These are phyloP conservation scores for Pampus argenteus DNA, from an alignment of 2,797 vertebrate species.

Conservation along the genomic window DNA sequence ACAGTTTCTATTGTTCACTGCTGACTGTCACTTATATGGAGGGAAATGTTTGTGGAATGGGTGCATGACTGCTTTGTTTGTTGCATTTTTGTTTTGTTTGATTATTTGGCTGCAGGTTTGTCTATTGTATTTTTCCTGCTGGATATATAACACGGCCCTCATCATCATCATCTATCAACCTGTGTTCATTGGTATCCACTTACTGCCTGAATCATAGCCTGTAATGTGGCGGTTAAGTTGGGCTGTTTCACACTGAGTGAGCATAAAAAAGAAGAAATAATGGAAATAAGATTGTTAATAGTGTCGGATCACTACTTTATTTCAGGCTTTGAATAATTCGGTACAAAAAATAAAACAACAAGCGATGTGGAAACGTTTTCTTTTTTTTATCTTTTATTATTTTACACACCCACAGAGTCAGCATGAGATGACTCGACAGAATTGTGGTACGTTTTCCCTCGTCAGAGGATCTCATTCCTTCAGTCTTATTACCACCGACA, in stretches of 20 bases:
- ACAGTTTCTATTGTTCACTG: constrained; percentile 30
- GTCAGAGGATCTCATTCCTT: constrained; percentile 11
- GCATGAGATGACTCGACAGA: constrained; percentile 28
- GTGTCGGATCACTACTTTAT: constrained; percentile 66
- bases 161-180: constrained; percentile 32
- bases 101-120: constrained; percentile 5
- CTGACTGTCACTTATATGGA: constrained; percentile 21
- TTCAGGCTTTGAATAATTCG: constrained; percentile 61
- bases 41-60: constrained; percentile 10
- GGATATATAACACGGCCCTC: constrained; percentile 29
- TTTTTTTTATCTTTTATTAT: constrained; percentile 71
- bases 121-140: constrained; percentile 19
- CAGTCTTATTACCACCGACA: constrained; percentile 31
- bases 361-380: constrained; percentile 61
- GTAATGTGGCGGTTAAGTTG: constrained; percentile 30
- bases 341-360: constrained; percentile 73
- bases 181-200: constrained; percentile 33
- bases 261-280: constrained; percentile 28
- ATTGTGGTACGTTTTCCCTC: constrained; percentile 18
- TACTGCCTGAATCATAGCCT: constrained; percentile 60
- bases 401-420: constrained; percentile 55
- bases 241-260: constrained; percentile 29
- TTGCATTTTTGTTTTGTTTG: constrained; percentile 28
- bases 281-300: constrained; percentile 49
- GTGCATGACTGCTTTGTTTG: not conserved